phyloP scores from a whole-genome alignment of 2,888 invertebrate species.

The Agonopterix alstromeriana region DNA sequence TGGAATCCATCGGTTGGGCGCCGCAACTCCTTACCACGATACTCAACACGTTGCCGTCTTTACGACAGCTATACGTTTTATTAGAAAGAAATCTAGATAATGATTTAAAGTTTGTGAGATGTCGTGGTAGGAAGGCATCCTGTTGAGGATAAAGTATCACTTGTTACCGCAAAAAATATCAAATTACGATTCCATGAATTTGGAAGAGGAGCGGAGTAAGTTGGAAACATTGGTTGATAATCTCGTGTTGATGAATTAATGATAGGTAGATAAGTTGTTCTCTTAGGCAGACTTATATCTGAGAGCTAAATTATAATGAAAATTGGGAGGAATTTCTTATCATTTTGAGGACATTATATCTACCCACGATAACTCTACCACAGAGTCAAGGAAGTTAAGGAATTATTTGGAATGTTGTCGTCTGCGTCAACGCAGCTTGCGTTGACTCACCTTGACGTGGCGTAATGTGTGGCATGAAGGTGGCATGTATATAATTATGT shows the following conservation, averaged over 20 bases:
- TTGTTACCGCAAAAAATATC: slow-evolving; percentile 22
- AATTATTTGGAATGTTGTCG: slow-evolving; percentile 1
- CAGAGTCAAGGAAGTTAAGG: background rate
- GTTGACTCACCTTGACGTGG: slow-evolving; percentile 15
- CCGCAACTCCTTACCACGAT: slow-evolving; percentile 1
- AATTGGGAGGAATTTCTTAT: no score
- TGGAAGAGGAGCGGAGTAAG: slow-evolving; percentile 7
- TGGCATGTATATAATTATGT: no score
- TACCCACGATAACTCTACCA: no score
- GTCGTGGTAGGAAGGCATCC: slow-evolving; percentile 11
- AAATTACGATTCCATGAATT: slow-evolving; percentile 27
- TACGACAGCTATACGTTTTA: no score
- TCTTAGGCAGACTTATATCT: no score
- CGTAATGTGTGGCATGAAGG: slow-evolving; percentile 27
- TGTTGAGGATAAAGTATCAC: slow-evolving; percentile 21
- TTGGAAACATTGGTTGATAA: no score
- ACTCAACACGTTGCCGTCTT: background rate
- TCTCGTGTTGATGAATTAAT: no score
- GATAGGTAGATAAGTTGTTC: no score
- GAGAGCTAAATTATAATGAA: no score
- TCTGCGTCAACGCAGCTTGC: slow-evolving; percentile 1
- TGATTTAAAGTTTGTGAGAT: no score
- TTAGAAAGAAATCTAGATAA: no score
- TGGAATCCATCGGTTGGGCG: slow-evolving; percentile 16
- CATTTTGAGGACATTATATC: no score